Conservation (phyloP, 2,888 invertebrate genomes). For the Rotaria macrura region DNA sequence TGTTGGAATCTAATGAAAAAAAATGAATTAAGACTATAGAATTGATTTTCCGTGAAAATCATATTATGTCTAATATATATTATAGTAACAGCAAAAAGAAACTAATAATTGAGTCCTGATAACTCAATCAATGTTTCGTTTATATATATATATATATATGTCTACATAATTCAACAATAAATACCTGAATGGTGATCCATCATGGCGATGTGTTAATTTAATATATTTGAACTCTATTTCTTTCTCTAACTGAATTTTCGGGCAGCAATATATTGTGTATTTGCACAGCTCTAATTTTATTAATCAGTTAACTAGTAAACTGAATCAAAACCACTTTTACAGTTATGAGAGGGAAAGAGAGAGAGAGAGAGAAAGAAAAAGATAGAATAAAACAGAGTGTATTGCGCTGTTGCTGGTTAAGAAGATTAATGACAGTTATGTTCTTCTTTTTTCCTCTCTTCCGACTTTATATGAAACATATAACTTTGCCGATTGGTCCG, state of each 20-base stretch:
- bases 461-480: background rate
- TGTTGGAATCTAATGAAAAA: background rate
- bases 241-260: background rate
- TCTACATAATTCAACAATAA: background rate
- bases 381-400: background rate
- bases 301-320: background rate
- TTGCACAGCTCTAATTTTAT: background rate
- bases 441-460: background rate
- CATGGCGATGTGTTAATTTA: background rate
- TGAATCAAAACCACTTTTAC: background rate
- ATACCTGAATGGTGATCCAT: slow-evolving; percentile 12
- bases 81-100: too few species aligned
- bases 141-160: too few species aligned
- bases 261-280: background rate
- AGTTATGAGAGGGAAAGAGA: background rate
- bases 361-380: background rate
- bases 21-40: background rate
- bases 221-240: background rate
- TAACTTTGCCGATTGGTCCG: background rate
- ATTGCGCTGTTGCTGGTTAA: background rate
- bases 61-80: background rate
- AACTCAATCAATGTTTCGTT: background rate
- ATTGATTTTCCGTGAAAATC: background rate
- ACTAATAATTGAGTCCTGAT: background rate
- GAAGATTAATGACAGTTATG: background rate